Evolutionary conservation across 2,888 invertebrate genomes (phyloP), one percentile per base, ranked within the genome.

Genomic region (Mythimna ferrago): DNA sequence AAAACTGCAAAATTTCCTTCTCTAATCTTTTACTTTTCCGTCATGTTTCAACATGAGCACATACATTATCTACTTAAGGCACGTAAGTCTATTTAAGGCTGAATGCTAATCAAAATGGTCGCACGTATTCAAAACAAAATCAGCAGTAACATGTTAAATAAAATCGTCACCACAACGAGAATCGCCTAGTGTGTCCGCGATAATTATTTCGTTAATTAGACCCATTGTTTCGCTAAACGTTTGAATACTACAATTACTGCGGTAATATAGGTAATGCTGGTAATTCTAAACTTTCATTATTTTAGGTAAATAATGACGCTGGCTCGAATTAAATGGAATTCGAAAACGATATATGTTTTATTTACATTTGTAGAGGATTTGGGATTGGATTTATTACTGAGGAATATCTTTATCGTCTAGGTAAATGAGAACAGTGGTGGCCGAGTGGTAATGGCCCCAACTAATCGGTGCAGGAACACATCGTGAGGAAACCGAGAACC

Each of bases 141-240:
- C 65, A 77, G 51, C 64, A 69, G 62, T 60, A 54, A 32, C 57
- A 65, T 74, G 84, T 71, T 82, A 82, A 85, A 83, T 74, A 77
- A 71, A 79, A 79, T 76, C 68, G 62, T 53, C 78, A 84, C 72
- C 57, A 76, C 75, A 66, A 58, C 58, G 80, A 54, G 56, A 82
- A 82, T 68, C 44, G 65, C 65, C 51, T 80, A 38, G 73, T 74
- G 14, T 72, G 69, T 76, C 66, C 78, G 67, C 83, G 89, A 90
- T 92, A 93, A 94, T 92, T 86, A 87, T 88, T 92, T 89, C 89
- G 92, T 90, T 90, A 92, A 92, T 92, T 90, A 90, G 89, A 88
- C 83, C 87, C 85, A 88, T 90, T 89, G 90, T 89, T 73, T 73
- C 44, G 87, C 85, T 86, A 87, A 88, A 87, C 86, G 87, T 88